Percentiles rank a stretch among this genome's conserved stretches.
phyloP scores from a whole-genome alignment of 2,113 vertebrate species.

The Baryphthengus martii region DNA sequence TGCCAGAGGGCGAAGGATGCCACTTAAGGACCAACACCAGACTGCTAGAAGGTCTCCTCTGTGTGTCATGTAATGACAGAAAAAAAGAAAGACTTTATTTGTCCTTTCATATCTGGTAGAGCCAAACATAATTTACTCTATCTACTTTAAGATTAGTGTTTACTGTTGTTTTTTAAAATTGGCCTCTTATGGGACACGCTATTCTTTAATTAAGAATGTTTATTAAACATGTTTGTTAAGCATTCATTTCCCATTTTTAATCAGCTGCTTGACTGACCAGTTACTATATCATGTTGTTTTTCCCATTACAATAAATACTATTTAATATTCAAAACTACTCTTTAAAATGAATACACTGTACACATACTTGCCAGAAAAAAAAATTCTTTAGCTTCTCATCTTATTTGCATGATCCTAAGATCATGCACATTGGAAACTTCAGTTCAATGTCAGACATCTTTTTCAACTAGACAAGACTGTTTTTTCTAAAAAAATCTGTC shows the following conservation, averaged over 20 bases:
- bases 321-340: background rate
- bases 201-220: background rate
- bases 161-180: background rate
- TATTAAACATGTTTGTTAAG: background rate
- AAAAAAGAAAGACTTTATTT: background rate
- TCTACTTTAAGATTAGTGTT: background rate
- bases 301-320: background rate
- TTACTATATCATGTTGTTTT: background rate
- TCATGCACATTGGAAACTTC: fast-evolving
- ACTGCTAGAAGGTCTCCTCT: background rate
- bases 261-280: background rate
- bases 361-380: background rate
- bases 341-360: background rate
- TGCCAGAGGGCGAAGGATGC: background rate
- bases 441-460: background rate
- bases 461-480: background rate
- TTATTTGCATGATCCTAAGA: background rate
- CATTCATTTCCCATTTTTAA: background rate
- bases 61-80: background rate
- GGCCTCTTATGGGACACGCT: background rate
- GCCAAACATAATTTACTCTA: background rate
- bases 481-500: background rate
- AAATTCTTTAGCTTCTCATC: background rate
- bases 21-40: background rate
- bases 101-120: background rate